These are phyloP conservation scores for Halocaridina rubra DNA, from an alignment of 2,888 invertebrate genomes.

Conservation along the genomic window DNA sequence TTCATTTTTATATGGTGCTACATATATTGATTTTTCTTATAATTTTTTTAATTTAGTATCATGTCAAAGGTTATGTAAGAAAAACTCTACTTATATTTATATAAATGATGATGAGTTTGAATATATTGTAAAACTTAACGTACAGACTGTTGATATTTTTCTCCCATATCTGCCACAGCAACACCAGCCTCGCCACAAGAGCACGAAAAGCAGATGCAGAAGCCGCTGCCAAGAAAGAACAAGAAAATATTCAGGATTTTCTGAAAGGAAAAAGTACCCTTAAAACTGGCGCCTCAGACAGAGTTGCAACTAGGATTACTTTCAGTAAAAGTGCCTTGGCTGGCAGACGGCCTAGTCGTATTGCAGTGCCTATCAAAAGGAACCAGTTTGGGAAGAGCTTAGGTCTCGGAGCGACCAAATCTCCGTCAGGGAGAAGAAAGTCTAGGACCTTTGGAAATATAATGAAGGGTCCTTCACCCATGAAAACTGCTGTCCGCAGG, in stretches of 20 bases:
- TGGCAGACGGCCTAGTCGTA: background rate
- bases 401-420: background rate
- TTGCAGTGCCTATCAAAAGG: background rate
- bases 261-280: no score
- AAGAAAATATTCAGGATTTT: background rate
- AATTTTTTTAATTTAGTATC: no score
- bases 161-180: no score
- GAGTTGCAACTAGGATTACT: background rate
- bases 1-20: no score
- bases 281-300: background rate
- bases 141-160: no score
- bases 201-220: background rate
- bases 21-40: no score
- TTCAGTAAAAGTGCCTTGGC: background rate
- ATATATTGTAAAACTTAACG: no score
- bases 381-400: background rate
- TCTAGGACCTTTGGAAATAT: background rate
- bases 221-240: background rate
- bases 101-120: no score
- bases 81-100: no score
- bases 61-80: no score
- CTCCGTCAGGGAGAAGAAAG: background rate
- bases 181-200: no score
- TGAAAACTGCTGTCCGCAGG: background rate
- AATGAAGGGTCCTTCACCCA: background rate